Percentiles rank a stretch among this genome's conserved stretches.
These are phyloP conservation scores for Centruroides vittatus DNA, from an alignment of 1,140 invertebrate genomes.

Conservation along the genomic window DNA sequence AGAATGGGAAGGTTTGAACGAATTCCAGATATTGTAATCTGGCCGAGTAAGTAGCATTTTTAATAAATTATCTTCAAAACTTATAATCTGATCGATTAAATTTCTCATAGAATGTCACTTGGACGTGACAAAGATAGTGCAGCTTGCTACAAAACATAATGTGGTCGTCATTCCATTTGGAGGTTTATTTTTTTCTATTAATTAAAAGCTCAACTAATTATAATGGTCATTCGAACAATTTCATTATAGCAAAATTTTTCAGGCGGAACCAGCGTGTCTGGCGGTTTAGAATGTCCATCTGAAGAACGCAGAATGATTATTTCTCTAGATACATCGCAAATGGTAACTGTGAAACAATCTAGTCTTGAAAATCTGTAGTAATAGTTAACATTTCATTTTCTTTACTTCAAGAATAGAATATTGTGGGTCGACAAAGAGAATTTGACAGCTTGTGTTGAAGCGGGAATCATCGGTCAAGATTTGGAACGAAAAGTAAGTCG, in stretches of 20 bases:
- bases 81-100: neutral
- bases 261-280: conserved; percentile 87
- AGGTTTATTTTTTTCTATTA: conserved; percentile 29
- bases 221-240: too few relatives aligned
- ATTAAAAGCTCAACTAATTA: too few relatives aligned
- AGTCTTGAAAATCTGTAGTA: neutral
- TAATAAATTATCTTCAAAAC: neutral
- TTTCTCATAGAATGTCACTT: conserved; percentile 45
- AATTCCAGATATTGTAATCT: conserved; percentile 86
- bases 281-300: conserved; percentile 69
- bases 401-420: conserved; percentile 48
- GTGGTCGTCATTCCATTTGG: conserved; percentile 87
- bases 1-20: conserved; percentile 53
- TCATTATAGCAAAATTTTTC: neutral
- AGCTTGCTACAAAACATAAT: conserved; percentile 53
- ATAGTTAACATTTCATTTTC: neutral
- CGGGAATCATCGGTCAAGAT: conserved; percentile 91
- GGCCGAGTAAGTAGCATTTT: conserved; percentile 49
- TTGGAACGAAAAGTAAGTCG: conserved; percentile 25
- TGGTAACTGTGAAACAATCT: conserved; percentile 40
- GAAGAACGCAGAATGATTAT: conserved; percentile 71
- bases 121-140: conserved; percentile 65
- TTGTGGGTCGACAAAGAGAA: conserved; percentile 90
- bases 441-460: conserved; percentile 63
- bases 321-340: conserved; percentile 85